A percentile compares a stretch with the other conserved stretches of the same genome.
phyloP scores from a whole-genome alignment of 1,140 invertebrate species.

The Coboldia fuscipes region DNA sequence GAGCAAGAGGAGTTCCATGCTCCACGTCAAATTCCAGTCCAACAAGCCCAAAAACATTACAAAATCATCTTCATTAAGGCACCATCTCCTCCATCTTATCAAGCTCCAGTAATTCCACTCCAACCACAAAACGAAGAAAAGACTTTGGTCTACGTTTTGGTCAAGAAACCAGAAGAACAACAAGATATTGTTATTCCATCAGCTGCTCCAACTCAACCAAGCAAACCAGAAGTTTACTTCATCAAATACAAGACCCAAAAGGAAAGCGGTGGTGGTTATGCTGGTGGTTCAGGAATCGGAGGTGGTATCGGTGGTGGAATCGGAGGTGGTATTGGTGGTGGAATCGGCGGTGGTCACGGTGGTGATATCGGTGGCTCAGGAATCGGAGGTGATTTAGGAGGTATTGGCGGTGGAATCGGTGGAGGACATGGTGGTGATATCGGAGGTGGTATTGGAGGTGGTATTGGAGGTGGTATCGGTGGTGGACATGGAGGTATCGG shows the following conservation, averaged over 20 bases:
- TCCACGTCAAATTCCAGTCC: slow-evolving; percentile 27
- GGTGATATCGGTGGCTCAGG: slow-evolving; percentile 11
- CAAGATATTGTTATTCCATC: slow-evolving; percentile 54
- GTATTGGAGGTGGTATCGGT: slow-evolving; percentile 18
- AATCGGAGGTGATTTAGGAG: slow-evolving; percentile 11
- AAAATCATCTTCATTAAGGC: slow-evolving; percentile 81
- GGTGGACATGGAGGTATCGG: slow-evolving; percentile 13
- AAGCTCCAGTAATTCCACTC: slow-evolving; percentile 47
- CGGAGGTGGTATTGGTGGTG: slow-evolving; percentile 13
- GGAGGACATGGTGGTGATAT: slow-evolving; percentile 17
- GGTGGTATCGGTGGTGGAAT: slow-evolving; percentile 13
- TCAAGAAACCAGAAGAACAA: slow-evolving; percentile 63
- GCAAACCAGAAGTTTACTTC: slow-evolving; percentile 72
- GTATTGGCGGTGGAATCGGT: slow-evolving; percentile 13
- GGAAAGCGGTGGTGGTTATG: slow-evolving; percentile 23
- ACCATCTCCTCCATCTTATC: slow-evolving; percentile 50
- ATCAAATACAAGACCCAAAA: slow-evolving; percentile 68
- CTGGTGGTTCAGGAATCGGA: slow-evolving; percentile 15
- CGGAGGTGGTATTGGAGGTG: slow-evolving; percentile 15
- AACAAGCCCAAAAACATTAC: slow-evolving; percentile 59
- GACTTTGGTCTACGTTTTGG: slow-evolving; percentile 73
- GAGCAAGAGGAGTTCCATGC: slow-evolving; percentile 39
- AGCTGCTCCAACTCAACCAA: slow-evolving; percentile 49
- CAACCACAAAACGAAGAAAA: slow-evolving; percentile 65
- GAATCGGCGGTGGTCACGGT: slow-evolving; percentile 15